Evolutionary conservation across 2,113 vertebrate species (phyloP).

Genomic region (Esox niger): DNA sequence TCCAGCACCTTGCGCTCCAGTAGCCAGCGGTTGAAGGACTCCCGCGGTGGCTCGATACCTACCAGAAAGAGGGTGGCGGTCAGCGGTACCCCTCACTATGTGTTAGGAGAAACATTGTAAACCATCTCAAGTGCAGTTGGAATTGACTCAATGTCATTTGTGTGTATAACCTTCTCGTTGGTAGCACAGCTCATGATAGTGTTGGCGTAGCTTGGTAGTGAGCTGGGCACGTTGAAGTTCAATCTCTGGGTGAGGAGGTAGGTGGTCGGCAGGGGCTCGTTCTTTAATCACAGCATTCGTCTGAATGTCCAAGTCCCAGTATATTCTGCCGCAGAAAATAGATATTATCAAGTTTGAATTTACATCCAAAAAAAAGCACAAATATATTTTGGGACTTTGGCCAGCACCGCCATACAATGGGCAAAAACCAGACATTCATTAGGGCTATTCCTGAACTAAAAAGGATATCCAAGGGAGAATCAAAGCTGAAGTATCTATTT

Average conservation of each 20-base stretch:
- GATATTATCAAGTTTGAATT: too few relatives aligned
- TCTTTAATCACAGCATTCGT: slow-evolving; percentile 93
- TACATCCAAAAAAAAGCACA: background rate
- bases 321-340: slow-evolving; percentile 70
- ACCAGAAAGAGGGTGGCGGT: slow-evolving; percentile 4
- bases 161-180: slow-evolving; percentile 78
- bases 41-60: slow-evolving; percentile 95
- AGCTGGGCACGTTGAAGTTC: slow-evolving; percentile 93
- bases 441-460: too few relatives aligned
- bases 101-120: too few relatives aligned
- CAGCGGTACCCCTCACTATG: background rate
- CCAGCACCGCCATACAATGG: too few relatives aligned
- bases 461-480: too few relatives aligned
- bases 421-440: too few relatives aligned
- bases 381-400: too few relatives aligned
- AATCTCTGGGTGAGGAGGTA: slow-evolving; percentile 90
- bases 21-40: slow-evolving; percentile 98
- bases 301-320: slow-evolving; percentile 96
- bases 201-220: slow-evolving; percentile 90
- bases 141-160: background rate
- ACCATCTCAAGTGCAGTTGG: background rate
- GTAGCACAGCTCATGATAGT: slow-evolving; percentile 94
- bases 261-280: slow-evolving; percentile 73
- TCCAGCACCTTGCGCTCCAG: slow-evolving; percentile 94
- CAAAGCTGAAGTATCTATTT: too few relatives aligned